Percentiles rank a stretch among this genome's conserved stretches.
phyloP scores from a whole-genome alignment of 2,113 vertebrate species.

The Mustelus asterias region DNA sequence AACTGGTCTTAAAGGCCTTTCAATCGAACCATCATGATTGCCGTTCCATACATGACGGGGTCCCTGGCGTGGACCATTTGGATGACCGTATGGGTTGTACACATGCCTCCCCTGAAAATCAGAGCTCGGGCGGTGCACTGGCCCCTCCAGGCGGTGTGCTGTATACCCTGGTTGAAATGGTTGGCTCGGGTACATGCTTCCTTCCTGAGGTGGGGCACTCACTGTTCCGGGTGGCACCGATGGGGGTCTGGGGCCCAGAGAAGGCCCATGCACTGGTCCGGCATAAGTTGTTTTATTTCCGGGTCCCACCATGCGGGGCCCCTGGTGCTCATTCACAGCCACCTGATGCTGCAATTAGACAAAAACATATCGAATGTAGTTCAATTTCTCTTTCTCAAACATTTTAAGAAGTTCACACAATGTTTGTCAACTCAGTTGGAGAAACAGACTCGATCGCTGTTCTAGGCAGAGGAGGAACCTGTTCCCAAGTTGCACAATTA shows the following conservation, averaged over 20 bases:
- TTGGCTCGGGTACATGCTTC: constrained; percentile 62
- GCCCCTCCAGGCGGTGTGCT: constrained; percentile 47
- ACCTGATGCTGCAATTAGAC: constrained; percentile 26
- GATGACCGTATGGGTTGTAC: constrained; percentile 69
- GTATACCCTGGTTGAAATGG: constrained; percentile 63
- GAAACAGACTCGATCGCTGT: background rate
- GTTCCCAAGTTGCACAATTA: background rate
- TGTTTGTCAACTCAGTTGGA: background rate
- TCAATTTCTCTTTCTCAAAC: background rate
- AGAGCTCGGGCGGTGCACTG: constrained; percentile 48
- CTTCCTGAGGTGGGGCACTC: constrained; percentile 61
- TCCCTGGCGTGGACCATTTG: constrained; percentile 49
- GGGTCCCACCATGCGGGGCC: constrained; percentile 57
- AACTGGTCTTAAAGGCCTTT: constrained; percentile 50
- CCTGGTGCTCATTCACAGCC: constrained; percentile 59
- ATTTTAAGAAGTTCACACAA: background rate
- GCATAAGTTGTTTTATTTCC: constrained; percentile 62
- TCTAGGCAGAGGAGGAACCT: background rate
- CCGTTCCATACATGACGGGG: constrained; percentile 70
- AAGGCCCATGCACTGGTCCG: constrained; percentile 63
- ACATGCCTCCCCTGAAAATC: constrained; percentile 56
- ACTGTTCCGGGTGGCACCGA: constrained; percentile 63
- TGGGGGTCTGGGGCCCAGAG: constrained; percentile 64
- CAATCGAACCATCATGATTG: constrained; percentile 56
- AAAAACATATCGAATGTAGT: background rate